Conservation (phyloP, 1,140 invertebrate genomes). For the Drosophila littoralis region DNA sequence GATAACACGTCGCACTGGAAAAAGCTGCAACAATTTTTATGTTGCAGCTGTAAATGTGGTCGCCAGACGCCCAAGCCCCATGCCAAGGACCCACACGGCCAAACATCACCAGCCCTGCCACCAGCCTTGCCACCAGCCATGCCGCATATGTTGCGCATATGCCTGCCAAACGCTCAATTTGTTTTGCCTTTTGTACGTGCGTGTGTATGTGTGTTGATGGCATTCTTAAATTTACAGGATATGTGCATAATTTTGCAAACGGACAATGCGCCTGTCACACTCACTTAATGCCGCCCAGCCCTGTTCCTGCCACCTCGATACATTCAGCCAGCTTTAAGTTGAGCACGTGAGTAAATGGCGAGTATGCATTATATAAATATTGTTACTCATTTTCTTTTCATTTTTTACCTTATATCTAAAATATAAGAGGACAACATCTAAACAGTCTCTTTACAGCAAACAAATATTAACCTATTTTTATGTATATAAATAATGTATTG, state of each 20-base stretch:
- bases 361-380: background rate
- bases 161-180: conserved; percentile 67
- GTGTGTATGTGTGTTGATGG: conserved; percentile 44
- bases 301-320: background rate
- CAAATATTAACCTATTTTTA: too few species aligned
- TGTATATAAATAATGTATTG: too few species aligned
- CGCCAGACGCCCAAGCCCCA: conserved; percentile 18
- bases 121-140: conserved; percentile 1
- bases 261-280: conserved; percentile 53
- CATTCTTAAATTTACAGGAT: conserved; percentile 78
- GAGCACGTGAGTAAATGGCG: too few species aligned
- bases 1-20: conserved; percentile 69
- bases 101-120: background rate
- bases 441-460: too few species aligned
- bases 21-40: conserved; percentile 69
- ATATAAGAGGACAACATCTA: too few species aligned
- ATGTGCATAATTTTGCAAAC: conserved; percentile 73
- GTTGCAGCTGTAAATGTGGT: conserved; percentile 61
- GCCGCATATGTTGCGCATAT: conserved; percentile 54
- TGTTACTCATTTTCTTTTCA: background rate
- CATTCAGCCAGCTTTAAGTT: background rate
- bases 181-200: conserved; percentile 65
- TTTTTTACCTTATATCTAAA: too few species aligned
- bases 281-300: conserved; percentile 20
- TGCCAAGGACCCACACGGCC: conserved; percentile 11